These are phyloP conservation scores for human (Homo sapiens) DNA, from an alignment of 2,113 vertebrate genomes.

Conservation along the genomic window DNA sequence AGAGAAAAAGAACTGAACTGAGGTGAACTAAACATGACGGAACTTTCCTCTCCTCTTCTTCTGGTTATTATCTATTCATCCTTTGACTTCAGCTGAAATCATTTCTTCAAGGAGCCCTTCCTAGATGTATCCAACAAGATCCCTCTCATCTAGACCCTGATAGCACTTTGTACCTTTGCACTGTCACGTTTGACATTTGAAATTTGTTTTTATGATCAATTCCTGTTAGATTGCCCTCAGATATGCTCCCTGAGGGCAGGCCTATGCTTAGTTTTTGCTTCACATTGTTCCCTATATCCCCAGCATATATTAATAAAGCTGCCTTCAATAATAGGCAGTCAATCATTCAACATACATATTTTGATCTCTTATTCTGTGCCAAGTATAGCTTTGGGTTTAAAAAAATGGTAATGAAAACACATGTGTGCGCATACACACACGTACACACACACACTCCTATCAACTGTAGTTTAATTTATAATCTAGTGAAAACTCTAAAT, in stretches of 20 bases:
- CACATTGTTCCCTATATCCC: background rate
- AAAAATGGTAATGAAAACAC: background rate
- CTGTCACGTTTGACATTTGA: background rate
- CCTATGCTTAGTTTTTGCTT: background rate
- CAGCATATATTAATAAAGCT: background rate
- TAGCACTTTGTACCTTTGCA: too few relatives aligned
- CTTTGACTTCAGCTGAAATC: background rate
- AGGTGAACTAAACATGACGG: background rate
- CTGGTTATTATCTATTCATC: background rate
- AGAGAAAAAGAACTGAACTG: background rate
- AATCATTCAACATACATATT: background rate
- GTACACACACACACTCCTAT: background rate
- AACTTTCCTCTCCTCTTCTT: background rate
- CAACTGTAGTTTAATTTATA: background rate
- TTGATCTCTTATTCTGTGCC: background rate
- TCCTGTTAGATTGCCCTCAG: background rate
- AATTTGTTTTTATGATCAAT: background rate
- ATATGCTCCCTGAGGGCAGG: background rate
- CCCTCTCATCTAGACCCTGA: background rate
- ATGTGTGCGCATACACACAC: accelerated
- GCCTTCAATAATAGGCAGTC: background rate
- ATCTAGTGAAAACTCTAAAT: background rate
- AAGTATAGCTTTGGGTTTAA: background rate
- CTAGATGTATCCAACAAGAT: background rate
- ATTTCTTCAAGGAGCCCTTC: background rate